phyloP scores from a whole-genome alignment of 2,888 invertebrate species.

The Bombylius discolor region DNA sequence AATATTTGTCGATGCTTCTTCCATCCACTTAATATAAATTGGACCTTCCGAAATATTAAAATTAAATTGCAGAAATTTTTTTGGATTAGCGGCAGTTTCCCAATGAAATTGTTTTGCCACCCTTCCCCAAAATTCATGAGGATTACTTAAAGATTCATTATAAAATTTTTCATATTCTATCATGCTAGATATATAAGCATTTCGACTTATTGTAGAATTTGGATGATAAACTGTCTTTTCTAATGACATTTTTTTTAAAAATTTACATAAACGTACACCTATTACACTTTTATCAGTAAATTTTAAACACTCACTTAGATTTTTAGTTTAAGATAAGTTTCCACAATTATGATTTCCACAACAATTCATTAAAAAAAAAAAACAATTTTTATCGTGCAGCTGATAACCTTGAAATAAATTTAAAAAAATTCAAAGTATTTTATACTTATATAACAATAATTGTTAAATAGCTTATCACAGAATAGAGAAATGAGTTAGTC shows the following conservation, averaged over 20 bases:
- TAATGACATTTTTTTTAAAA: conserved; percentile 39
- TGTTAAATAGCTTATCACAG: too few relatives aligned
- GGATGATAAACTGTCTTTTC: conserved; percentile 47
- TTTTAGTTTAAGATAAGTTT: too few relatives aligned
- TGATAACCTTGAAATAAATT: too few relatives aligned
- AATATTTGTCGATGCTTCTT: conserved; percentile 87
- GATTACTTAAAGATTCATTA: conserved; percentile 72
- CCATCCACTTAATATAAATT: conserved; percentile 88
- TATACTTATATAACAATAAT: too few relatives aligned
- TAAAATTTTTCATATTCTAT: conserved; percentile 73
- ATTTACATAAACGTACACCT: too few relatives aligned
- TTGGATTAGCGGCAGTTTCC: conserved; percentile 62
- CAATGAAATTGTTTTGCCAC: conserved; percentile 90
- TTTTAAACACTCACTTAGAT: too few relatives aligned
- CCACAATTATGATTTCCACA: too few relatives aligned
- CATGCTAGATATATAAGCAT: conserved; percentile 54
- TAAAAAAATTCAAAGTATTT: too few relatives aligned
- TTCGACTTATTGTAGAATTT: conserved; percentile 41
- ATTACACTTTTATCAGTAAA: too few relatives aligned
- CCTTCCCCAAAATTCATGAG: conserved; percentile 85
- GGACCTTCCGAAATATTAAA: conserved; percentile 82
- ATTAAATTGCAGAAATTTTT: conserved; percentile 77
- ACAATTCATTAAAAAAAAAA: too few relatives aligned
- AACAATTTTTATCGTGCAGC: too few relatives aligned
- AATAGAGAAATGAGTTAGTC: too few relatives aligned